A percentile compares a stretch with the other conserved stretches of the same genome.
These are phyloP conservation scores for Thera obeliscata DNA, from an alignment of 2,888 invertebrate genomes.

Conservation along the genomic window DNA sequence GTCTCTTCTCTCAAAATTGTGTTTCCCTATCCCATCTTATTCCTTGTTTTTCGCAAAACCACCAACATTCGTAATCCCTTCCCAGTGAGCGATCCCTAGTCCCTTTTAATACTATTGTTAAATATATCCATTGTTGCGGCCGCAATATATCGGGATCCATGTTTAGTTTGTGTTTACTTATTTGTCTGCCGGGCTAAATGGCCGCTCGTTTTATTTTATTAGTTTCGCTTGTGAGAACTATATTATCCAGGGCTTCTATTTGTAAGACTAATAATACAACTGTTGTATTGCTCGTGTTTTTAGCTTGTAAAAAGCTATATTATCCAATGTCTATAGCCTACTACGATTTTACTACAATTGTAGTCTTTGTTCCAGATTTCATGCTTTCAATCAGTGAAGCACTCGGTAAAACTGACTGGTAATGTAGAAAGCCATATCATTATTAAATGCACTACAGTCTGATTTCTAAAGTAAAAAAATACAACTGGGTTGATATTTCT, in stretches of 20 bases:
- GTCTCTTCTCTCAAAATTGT: constrained; percentile 8
- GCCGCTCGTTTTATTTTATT: constrained; percentile 55
- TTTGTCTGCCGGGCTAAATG: constrained; percentile 60
- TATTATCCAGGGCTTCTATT: constrained; percentile 28
- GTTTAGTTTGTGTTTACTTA: constrained; percentile 55
- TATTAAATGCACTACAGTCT: too few species aligned
- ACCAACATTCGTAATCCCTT: constrained; percentile 45
- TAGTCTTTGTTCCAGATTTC: background rate
- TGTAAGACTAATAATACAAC: constrained; percentile 17
- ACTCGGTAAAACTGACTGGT: background rate
- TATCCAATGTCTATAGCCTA: too few species aligned
- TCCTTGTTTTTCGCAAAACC: constrained; percentile 24
- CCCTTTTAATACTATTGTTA: constrained; percentile 55
- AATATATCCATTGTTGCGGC: constrained; percentile 56
- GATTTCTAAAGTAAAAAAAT: too few species aligned
- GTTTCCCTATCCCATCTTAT: constrained; percentile 11
- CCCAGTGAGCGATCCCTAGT: constrained; percentile 49
- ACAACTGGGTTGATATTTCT: too few species aligned
- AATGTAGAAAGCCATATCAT: too few species aligned
- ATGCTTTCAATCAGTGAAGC: background rate
- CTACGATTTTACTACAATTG: background rate
- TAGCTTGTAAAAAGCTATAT: background rate
- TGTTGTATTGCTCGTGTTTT: constrained; percentile 13
- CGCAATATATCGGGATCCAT: constrained; percentile 56
- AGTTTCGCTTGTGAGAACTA: constrained; percentile 35